Evolutionary conservation across 2,888 invertebrate genomes (phyloP).

Genomic region (Cantharis rustica): DNA sequence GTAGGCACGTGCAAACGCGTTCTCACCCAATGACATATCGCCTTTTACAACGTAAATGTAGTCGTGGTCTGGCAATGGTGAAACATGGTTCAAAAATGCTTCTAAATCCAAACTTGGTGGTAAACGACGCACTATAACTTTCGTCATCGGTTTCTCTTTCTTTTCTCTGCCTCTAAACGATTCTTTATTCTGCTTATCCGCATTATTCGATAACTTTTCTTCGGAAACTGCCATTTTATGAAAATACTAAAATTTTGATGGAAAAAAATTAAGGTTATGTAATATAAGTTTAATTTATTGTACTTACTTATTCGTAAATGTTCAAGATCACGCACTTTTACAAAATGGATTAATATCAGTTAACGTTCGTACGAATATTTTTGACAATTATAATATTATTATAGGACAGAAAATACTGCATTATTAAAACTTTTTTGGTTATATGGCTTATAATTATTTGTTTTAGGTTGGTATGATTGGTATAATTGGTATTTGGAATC

Average conservation of each 20-base stretch:
- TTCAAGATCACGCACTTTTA: not conserved
- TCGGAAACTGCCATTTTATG: slow-evolving; percentile 30
- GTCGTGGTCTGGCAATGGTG: slow-evolving; percentile 89
- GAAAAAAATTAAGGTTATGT: not conserved
- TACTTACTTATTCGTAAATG: not conserved
- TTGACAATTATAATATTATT: not conserved
- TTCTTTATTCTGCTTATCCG: slow-evolving; percentile 28
- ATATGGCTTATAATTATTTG: not conserved
- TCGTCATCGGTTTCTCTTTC: slow-evolving; percentile 70
- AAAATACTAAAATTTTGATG: not conserved
- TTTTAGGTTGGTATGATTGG: not conserved
- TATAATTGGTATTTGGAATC: too few species aligned
- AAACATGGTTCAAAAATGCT: slow-evolving; percentile 87
- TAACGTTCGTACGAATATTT: not conserved
- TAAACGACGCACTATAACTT: slow-evolving; percentile 83
- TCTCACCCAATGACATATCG: slow-evolving; percentile 76
- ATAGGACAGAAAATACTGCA: not conserved
- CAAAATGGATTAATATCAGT: not conserved
- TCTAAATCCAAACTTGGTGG: slow-evolving; percentile 91
- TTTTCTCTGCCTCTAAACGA: slow-evolving; percentile 54
- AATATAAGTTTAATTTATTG: not conserved
- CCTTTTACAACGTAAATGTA: slow-evolving; percentile 87
- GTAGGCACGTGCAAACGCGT: slow-evolving; percentile 86
- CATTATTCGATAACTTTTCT: slow-evolving; percentile 18
- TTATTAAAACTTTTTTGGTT: not conserved